These are phyloP conservation scores for Entomyzon cyanotis DNA, from an alignment of 2,113 vertebrate species.

Conservation along the genomic window DNA sequence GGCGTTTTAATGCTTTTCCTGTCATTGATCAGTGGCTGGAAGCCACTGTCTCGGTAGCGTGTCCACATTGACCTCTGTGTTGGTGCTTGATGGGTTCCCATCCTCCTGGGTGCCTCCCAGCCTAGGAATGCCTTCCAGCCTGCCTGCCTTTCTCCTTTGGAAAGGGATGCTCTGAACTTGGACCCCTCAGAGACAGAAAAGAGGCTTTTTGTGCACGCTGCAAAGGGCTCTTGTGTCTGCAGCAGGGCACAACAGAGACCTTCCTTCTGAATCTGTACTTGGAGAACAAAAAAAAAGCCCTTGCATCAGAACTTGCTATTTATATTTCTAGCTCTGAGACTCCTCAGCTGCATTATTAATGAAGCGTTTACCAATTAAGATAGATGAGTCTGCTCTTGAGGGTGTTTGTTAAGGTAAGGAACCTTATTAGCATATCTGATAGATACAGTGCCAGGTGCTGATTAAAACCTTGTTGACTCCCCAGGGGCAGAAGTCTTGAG, in stretches of 20 bases:
- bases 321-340: constrained; percentile 63
- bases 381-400: constrained; percentile 75
- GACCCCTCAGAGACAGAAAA: not conserved
- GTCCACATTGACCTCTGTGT: constrained; percentile 29
- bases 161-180: constrained; percentile 21
- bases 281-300: constrained; percentile 23
- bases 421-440: constrained; percentile 79
- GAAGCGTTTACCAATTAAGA: constrained; percentile 78
- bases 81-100: not conserved
- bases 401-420: constrained; percentile 79
- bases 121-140: not conserved
- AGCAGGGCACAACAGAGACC: not conserved
- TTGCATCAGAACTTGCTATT: constrained; percentile 71
- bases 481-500: constrained; percentile 38
- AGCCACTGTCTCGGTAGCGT: constrained; percentile 39
- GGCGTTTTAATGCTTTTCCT: constrained; percentile 69
- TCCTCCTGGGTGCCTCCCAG: constrained; percentile 15
- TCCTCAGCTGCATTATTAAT: constrained; percentile 78
- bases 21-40: constrained; percentile 38
- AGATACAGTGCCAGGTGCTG: constrained; percentile 69
- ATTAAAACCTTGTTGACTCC: constrained; percentile 64
- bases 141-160: not conserved
- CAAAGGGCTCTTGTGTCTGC: constrained; percentile 49
- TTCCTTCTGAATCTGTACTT: constrained; percentile 30
- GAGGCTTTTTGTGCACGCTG: constrained; percentile 31